Conservation (phyloP, 2,113 vertebrate genomes). For the Setophaga kirtlandii region DNA sequence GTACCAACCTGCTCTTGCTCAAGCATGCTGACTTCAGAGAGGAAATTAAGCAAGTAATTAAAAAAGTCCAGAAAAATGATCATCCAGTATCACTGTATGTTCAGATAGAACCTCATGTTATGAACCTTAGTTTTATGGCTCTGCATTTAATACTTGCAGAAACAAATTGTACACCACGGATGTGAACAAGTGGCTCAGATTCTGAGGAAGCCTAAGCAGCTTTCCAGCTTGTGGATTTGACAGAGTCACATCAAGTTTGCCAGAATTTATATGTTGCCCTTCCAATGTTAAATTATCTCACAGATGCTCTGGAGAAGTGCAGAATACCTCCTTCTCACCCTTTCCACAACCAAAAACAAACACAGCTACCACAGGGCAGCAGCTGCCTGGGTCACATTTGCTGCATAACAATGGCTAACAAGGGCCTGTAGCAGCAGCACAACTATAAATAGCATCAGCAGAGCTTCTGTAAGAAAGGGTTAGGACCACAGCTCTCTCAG, state of each 20-base stretch:
- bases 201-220: neutral
- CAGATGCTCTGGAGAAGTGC: neutral
- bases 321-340: neutral
- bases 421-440: conserved; percentile 34
- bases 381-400: conserved; percentile 18
- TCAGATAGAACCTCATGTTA: neutral
- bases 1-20: neutral
- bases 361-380: neutral
- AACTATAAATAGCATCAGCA: conserved; percentile 41
- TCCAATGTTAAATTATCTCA: neutral
- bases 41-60: neutral
- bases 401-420: neutral
- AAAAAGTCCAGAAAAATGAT: neutral
- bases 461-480: neutral
- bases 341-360: neutral
- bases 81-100: neutral
- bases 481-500: neutral
- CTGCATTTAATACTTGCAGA: neutral
- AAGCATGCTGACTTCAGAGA: fast-evolving
- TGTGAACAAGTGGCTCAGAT: neutral
- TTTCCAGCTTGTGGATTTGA: neutral
- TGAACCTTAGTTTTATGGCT: neutral
- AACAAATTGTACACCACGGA: neutral
- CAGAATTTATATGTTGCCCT: neutral
- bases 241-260: neutral